phyloP scores from a whole-genome alignment of 2,113 vertebrate genomes.

The Myocastor coypus region DNA sequence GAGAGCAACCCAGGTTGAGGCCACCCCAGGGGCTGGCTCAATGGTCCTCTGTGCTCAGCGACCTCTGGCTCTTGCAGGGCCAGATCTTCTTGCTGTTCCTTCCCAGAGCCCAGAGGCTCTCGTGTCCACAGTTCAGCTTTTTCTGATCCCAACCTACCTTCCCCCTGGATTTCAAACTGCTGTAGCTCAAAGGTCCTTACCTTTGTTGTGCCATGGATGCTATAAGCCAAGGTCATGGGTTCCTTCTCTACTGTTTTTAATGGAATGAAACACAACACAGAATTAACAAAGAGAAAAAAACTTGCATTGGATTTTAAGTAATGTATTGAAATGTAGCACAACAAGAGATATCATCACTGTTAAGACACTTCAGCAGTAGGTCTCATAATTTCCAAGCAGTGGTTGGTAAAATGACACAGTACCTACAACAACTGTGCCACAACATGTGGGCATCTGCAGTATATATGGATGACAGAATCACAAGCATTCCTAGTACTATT shows the following conservation, averaged over 20 bases:
- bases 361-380: too few relatives aligned
- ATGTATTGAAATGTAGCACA: background rate
- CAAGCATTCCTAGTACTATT: background rate
- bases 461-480: background rate
- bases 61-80: background rate
- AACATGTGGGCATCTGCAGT: background rate
- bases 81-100: background rate
- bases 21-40: background rate
- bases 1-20: background rate
- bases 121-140: background rate
- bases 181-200: background rate
- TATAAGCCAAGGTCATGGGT: background rate
- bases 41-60: background rate
- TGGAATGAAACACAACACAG: background rate
- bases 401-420: background rate
- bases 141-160: background rate
- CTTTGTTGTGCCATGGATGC: background rate
- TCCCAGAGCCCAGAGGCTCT: background rate
- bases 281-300: background rate
- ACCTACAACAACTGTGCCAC: background rate
- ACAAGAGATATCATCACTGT: background rate
- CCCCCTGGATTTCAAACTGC: background rate
- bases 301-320: background rate
- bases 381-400: background rate
- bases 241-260: background rate